Evolutionary conservation across 2,888 invertebrate genomes (phyloP), one percentile per base, ranked within the genome.

Genomic region (Shargacucullia verbasci): DNA sequence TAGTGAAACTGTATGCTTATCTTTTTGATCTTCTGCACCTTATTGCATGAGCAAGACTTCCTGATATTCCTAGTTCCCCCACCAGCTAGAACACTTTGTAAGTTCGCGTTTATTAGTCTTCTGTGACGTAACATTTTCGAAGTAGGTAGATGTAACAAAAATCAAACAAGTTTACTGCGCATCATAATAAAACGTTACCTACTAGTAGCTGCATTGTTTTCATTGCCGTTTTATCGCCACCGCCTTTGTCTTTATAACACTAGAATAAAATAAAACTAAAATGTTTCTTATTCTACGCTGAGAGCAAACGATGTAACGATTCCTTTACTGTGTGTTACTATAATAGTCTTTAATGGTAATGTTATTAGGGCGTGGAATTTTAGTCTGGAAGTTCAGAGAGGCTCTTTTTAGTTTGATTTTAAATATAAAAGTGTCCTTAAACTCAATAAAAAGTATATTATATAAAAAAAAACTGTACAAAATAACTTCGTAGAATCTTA

Each of bases 211-310:
- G 8, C 20, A 20, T 20, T 9, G 20, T 29, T 58, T 57, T 50
- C 29, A 52, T 46, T 39, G 44, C 47, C 12, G 41, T 62, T 72
- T 61, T 66, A 61, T 46, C 29, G 29, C 29, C 35, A 25, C 12
- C 25, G 27, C 20, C 35, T 58, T 55, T 49, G 55, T 56, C 47
- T 56, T 13, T 20, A 45, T 46, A 50, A 39, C 11, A 40, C 35
- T 33, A 37, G 37, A 55, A 40, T 61, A 58, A 49, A 57, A 69
- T 43, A 46, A 62, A 54, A 43, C 44, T 60, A 40, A 58, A 47
- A 50, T 40, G 15, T 49, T 56, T 52, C 38, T 44, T 25, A 27
- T 13, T 10, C 8, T 12, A 34, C 5, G 11, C 11, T 14, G 2
- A 29, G 27, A 10, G n/a, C 29, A 31, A 10, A 39, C 31, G 11